Conservation (phyloP, 1,140 invertebrate genomes). For the Dendroctonus valens region DNA sequence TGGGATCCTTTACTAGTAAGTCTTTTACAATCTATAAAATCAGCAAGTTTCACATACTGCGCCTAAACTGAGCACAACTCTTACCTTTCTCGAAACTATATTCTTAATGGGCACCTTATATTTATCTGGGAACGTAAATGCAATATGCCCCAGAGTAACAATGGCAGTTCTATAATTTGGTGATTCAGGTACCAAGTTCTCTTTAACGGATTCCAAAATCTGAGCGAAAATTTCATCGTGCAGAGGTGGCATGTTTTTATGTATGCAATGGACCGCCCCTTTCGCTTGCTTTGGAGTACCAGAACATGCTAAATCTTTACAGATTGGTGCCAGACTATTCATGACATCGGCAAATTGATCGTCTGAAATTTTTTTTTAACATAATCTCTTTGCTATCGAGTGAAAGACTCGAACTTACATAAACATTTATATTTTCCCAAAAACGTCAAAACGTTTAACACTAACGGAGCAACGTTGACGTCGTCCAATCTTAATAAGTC, state of each 20-base stretch:
- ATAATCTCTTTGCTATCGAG: slow-evolving; percentile 11
- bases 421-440: slow-evolving; percentile 82
- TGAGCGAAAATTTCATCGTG: slow-evolving; percentile 81
- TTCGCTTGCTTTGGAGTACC: slow-evolving; percentile 95
- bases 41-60: slow-evolving; percentile 3
- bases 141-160: slow-evolving; percentile 91
- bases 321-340: slow-evolving; percentile 75
- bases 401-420: slow-evolving; percentile 53
- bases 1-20: slow-evolving; percentile 81
- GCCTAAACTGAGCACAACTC: slow-evolving; percentile 18
- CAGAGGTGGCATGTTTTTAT: slow-evolving; percentile 78
- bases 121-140: slow-evolving; percentile 84
- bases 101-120: slow-evolving; percentile 89
- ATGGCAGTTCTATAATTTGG: slow-evolving; percentile 89
- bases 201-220: slow-evolving; percentile 79
- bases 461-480: slow-evolving; percentile 77
- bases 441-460: slow-evolving; percentile 82
- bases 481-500: slow-evolving; percentile 76
- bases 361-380: slow-evolving; percentile 53
- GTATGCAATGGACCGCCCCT: slow-evolving; percentile 90
- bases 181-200: slow-evolving; percentile 73
- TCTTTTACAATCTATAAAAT: slow-evolving; percentile 85
- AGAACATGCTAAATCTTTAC: slow-evolving; percentile 80
- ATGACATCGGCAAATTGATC: slow-evolving; percentile 71
- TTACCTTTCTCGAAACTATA: slow-evolving; percentile 87